Conservation (phyloP, 2,797 vertebrate genomes). For the Xiphorhynchus erythropygius region DNA sequence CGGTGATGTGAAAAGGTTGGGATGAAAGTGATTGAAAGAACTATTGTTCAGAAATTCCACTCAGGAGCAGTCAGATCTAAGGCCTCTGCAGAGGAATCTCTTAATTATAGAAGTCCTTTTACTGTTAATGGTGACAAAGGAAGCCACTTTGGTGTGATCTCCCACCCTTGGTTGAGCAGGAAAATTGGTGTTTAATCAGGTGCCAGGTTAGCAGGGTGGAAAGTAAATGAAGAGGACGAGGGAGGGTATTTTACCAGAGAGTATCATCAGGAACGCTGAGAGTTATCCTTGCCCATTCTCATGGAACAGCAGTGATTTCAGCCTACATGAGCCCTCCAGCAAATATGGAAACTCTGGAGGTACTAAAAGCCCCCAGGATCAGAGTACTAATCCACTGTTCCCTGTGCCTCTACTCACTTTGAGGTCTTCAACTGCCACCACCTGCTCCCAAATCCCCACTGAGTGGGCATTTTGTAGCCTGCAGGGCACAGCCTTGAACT, state of each 20-base stretch:
- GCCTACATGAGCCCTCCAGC: not conserved
- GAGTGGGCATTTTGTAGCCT: not conserved
- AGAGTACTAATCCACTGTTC: not conserved
- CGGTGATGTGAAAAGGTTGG: not conserved
- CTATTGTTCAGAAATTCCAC: not conserved
- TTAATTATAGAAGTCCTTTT: not conserved
- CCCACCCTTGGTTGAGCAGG: not conserved
- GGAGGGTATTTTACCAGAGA: not conserved
- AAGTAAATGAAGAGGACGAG: not conserved
- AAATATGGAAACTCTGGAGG: not conserved
- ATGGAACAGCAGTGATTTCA: not conserved
- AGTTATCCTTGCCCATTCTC: not conserved
- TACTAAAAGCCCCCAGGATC: not conserved
- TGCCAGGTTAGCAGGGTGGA: not conserved
- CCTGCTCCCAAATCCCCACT: not conserved
- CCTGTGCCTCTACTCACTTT: not conserved
- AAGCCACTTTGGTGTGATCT: not conserved
- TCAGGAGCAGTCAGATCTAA: not conserved
- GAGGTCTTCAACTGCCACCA: not conserved
- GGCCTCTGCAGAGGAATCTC: not conserved
- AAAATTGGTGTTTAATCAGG: not conserved
- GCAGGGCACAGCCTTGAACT: not conserved
- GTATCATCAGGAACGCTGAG: not conserved
- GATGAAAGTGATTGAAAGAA: conserved; percentile 12
- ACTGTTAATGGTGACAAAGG: not conserved